A percentile compares a stretch with the other conserved stretches of the same genome.
Conservation (phyloP, 2,797 vertebrate species). For the Takifugu ocellatus region DNA sequence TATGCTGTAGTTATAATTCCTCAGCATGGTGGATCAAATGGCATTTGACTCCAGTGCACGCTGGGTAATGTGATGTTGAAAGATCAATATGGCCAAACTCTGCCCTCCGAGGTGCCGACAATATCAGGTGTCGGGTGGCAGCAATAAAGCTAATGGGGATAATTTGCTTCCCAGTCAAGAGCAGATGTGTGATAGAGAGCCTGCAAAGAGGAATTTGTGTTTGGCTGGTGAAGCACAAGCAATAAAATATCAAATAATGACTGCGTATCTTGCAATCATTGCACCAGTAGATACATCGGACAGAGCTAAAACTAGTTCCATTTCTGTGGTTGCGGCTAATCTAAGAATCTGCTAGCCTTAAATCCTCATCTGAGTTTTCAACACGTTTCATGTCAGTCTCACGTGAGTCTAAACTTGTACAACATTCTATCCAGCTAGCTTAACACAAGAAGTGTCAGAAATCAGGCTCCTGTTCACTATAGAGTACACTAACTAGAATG, state of each 20-base stretch:
- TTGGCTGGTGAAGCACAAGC: not conserved
- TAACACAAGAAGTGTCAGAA: no score
- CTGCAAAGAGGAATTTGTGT: not conserved
- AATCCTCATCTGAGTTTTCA: no score
- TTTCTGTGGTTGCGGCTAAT: no score
- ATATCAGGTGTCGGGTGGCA: conserved; percentile 51
- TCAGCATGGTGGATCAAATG: conserved; percentile 14
- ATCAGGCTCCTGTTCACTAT: no score
- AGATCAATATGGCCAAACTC: conserved; percentile 61
- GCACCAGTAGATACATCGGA: no score
- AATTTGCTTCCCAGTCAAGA: conserved; percentile 50
- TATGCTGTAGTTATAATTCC: not conserved
- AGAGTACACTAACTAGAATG: no score
- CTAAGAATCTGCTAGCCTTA: no score
- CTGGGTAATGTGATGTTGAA: conserved; percentile 58
- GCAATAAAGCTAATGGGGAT: conserved; percentile 75
- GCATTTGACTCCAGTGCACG: conserved; percentile 33
- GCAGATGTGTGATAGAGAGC: conserved; percentile 28
- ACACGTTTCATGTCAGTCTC: no score
- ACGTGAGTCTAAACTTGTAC: no score
- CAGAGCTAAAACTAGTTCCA: no score
- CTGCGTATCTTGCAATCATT: no score
- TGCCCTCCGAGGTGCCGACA: conserved; percentile 38
- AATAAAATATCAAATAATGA: not conserved
- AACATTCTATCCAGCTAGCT: no score